phyloP scores from a whole-genome alignment of 2,888 invertebrate genomes.

The Pheosia gnoma region DNA sequence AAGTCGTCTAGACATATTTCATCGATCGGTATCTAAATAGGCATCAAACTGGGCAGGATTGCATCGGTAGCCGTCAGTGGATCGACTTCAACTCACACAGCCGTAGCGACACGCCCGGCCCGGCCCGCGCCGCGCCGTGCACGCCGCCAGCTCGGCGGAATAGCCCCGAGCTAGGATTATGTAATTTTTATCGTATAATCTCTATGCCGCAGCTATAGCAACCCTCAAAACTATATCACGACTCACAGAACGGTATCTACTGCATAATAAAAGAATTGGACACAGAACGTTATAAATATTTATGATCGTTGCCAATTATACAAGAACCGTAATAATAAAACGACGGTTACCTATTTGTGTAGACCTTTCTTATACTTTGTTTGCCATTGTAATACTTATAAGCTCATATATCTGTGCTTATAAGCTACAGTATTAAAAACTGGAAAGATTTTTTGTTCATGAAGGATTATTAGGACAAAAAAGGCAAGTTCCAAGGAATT shows the following conservation, averaged over 20 bases:
- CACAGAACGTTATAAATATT: background rate
- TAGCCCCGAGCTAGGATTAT: background rate
- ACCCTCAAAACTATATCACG: background rate
- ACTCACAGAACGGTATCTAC: background rate
- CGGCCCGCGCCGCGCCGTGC: background rate
- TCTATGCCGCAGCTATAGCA: background rate
- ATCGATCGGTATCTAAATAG: conserved; percentile 14
- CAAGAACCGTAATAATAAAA: no score
- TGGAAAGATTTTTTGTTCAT: no score
- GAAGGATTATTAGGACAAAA: no score
- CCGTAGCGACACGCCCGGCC: background rate
- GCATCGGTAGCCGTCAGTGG: conserved; percentile 4
- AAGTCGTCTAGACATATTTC: conserved; percentile 19
- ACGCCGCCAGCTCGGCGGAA: background rate
- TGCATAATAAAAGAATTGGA: background rate
- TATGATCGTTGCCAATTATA: background rate
- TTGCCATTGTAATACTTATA: no score
- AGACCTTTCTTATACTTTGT: no score
- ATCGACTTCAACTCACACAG: background rate
- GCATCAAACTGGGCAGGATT: conserved; percentile 16
- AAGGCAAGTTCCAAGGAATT: no score
- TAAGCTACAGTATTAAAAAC: no score
- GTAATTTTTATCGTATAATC: background rate
- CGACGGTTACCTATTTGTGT: no score
- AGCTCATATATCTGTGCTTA: no score